Evolutionary conservation across 1,140 invertebrate species (phyloP).

Genomic region (Eriocheir sinensis): DNA sequence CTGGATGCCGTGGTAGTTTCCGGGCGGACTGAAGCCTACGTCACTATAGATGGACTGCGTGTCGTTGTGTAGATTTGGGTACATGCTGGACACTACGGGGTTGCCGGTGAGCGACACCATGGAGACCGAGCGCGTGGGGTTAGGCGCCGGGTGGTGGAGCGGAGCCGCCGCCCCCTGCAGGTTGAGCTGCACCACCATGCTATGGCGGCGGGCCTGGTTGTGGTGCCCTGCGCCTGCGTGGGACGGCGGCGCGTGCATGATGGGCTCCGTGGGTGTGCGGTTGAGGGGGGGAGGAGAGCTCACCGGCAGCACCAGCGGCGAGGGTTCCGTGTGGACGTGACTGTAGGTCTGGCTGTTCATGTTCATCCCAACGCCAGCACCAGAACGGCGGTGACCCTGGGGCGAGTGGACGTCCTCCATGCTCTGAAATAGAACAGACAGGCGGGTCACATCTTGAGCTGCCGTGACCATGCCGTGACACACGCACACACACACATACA

Average conservation of each 20-base stretch:
- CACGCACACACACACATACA: too few species aligned
- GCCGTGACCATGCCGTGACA: too few species aligned
- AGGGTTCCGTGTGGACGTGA: conserved; percentile 64
- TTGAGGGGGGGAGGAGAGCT: conserved; percentile 74
- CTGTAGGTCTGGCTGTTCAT: conserved; percentile 49
- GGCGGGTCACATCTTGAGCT: too few species aligned
- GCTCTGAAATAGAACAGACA: conserved; percentile 40
- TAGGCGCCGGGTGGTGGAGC: neutral
- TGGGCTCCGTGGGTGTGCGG: conserved; percentile 69
- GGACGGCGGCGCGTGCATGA: conserved; percentile 53
- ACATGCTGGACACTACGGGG: conserved; percentile 63
- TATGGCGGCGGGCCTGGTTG: conserved; percentile 67
- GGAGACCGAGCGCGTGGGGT: conserved; percentile 72
- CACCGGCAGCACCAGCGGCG: conserved; percentile 75
- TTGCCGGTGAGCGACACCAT: conserved; percentile 76
- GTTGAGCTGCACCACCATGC: conserved; percentile 79
- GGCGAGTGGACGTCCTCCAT: conserved; percentile 67
- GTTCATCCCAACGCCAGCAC: conserved; percentile 52
- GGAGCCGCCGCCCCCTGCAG: conserved; percentile 65
- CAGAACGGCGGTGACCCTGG: conserved; percentile 50
- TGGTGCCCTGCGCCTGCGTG: conserved; percentile 1
- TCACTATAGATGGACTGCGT: conserved; percentile 79
- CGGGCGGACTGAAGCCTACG: conserved; percentile 38
- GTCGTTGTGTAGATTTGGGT: conserved; percentile 77
- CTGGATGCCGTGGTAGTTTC: neutral